These are phyloP conservation scores for Crotalus viridis DNA, from an alignment of 2,113 vertebrate species.

Conservation along the genomic window DNA sequence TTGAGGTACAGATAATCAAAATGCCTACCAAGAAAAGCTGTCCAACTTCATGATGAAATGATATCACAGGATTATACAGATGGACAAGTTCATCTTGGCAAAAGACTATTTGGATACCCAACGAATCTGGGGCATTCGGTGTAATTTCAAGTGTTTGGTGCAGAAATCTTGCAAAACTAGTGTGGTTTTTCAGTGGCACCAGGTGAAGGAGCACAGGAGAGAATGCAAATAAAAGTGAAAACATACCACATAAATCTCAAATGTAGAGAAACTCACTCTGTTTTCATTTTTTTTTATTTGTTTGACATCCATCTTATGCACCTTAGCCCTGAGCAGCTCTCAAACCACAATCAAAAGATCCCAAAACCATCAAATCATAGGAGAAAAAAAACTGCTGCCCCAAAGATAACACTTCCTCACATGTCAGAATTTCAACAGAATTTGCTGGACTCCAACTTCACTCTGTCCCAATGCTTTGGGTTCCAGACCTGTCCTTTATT, in stretches of 20 bases:
- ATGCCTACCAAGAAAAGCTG: not conserved
- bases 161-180: not conserved
- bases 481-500: not conserved
- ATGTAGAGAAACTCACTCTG: not conserved
- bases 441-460: not conserved
- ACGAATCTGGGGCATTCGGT: not conserved
- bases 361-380: not conserved
- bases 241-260: not conserved
- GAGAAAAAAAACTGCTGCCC: not conserved
- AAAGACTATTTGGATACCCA: not conserved
- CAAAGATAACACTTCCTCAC: not conserved
- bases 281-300: not conserved
- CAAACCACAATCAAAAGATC: not conserved
- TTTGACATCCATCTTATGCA: not conserved
- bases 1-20: too few species aligned
- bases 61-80: accelerated
- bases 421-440: not conserved
- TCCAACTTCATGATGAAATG: not conserved
- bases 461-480: not conserved
- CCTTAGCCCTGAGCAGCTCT: not conserved
- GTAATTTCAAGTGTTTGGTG: not conserved
- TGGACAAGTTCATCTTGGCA: not conserved
- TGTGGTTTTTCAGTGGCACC: not conserved
- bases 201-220: not conserved
- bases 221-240: not conserved